Base-by-base conservation (phyloP, 2,113 vertebrate species). In the Pteruthius melanotis region DNA sequence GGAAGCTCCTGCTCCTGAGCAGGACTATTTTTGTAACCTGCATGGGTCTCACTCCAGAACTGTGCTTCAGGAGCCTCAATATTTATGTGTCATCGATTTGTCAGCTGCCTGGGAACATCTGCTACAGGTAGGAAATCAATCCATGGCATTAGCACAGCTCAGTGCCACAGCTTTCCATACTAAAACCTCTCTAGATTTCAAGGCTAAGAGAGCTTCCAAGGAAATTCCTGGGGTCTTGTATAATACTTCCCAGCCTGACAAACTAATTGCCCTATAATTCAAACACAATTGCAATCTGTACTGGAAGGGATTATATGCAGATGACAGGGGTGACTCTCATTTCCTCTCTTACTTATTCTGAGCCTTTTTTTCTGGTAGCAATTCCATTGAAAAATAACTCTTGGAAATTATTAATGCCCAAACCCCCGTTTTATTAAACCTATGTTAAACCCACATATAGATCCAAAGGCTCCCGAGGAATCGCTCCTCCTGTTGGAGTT, bases 191-290 rank as follows among this genome's bases (percentile, higher is more conserved):
- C 47, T 30, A 24, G 26, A 83, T 89, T 68, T 83, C 19, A 35
- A 90, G 80, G 49, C 78, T 93, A 50, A 82, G 53, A 89, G 65
- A 85, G 33, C 47, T 94, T 72, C 92, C 87, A 90, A 93, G 59
- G 82, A 90, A 96, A 93, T 87, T 91, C 93, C 93, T 86, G 82
- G 54, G 56, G 56, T 92, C 91, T 87, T 72, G 40, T 84, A 14
- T 47, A 88, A 86, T 52, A 40, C 89, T 81, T 47, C 44, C n/a
- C 79, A 90, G 56, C 33, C 76, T 94, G 96, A 89, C 87, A 90
- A 84, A 74, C 37, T 87, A 92, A 95, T 95, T 96, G 78, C 87
- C 89, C 89, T 87, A 50, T 87, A 94, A 95, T 89, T 96, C 87
- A 87, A 83, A 74, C 85, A 89, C 79, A 93, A 90, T 27, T 94